Conservation (phyloP, 53 echinoderm and acorn worm species). For the Antedon mediterranea region DNA sequence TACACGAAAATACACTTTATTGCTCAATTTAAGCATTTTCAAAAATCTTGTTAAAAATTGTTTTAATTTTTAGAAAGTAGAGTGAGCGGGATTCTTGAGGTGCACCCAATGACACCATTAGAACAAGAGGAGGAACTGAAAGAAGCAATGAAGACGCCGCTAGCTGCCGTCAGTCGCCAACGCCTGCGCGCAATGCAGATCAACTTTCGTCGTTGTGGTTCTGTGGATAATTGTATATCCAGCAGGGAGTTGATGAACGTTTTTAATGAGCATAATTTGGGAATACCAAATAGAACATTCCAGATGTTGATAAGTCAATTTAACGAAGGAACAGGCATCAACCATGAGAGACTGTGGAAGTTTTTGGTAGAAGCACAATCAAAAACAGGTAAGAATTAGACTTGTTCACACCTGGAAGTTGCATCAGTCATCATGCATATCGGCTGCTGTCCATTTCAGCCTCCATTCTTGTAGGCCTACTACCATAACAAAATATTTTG, state of each 20-base stretch:
- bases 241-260: slow-evolving; percentile 53
- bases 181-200: slow-evolving; percentile 79
- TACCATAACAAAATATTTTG: too few relatives aligned
- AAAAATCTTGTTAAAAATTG: too few relatives aligned
- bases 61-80: background rate
- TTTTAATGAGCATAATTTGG: slow-evolving; percentile 67
- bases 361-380: slow-evolving; percentile 82
- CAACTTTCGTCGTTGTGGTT: slow-evolving; percentile 72
- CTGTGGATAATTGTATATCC: slow-evolving; percentile 52
- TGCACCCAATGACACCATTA: background rate
- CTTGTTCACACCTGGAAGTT: too few relatives aligned
- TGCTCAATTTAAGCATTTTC: too few relatives aligned
- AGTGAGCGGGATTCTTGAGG: background rate
- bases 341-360: slow-evolving; percentile 81
- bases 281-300: slow-evolving; percentile 34
- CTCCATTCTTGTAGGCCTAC: too few relatives aligned
- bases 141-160: slow-evolving; percentile 41
- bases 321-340: slow-evolving; percentile 60
- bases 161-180: slow-evolving; percentile 75
- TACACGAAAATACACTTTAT: too few relatives aligned
- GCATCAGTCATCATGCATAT: too few relatives aligned
- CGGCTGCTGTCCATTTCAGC: too few relatives aligned
- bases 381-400: slow-evolving; percentile 84
- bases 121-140: slow-evolving; percentile 63
- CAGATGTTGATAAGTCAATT: slow-evolving; percentile 61